phyloP scores from a whole-genome alignment of 2,113 vertebrate genomes.

The Picathartes gymnocephalus region DNA sequence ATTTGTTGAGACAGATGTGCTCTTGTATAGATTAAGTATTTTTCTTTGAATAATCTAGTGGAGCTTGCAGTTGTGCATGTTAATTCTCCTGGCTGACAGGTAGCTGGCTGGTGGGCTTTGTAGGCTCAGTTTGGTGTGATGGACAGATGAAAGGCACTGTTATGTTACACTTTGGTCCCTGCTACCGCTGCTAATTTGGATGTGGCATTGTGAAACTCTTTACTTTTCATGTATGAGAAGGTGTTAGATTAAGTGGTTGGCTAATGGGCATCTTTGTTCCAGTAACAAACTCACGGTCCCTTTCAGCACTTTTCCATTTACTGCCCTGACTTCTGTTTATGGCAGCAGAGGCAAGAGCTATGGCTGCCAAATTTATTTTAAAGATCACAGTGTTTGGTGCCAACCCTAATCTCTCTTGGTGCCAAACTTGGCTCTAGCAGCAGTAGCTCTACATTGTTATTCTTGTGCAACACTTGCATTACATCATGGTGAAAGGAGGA shows the following conservation, averaged over 20 bases:
- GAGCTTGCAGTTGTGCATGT: not conserved
- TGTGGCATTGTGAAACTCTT: not conserved
- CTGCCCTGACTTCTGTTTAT: not conserved
- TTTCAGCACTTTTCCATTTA: slow-evolving; percentile 30
- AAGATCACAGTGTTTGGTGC: slow-evolving; percentile 6
- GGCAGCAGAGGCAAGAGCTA: not conserved
- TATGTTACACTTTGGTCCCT: not conserved
- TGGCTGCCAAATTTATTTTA: slow-evolving; percentile 33
- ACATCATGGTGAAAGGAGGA: slow-evolving; percentile 37
- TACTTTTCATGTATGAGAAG: slow-evolving; percentile 4
- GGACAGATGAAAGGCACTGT: not conserved
- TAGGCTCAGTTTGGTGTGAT: not conserved
- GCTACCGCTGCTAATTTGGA: not conserved
- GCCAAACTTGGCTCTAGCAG: slow-evolving; percentile 21
- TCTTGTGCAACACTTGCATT: slow-evolving; percentile 35
- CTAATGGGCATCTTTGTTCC: slow-evolving; percentile 11
- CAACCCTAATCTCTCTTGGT: slow-evolving; percentile 19
- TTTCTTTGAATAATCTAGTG: not conserved
- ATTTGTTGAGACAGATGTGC: slow-evolving; percentile 11
- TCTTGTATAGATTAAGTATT: not conserved
- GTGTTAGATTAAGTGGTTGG: slow-evolving; percentile 29
- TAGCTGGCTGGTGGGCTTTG: not conserved
- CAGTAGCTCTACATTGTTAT: slow-evolving; percentile 20
- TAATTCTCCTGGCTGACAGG: not conserved
- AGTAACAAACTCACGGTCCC: not conserved